Percentiles rank a stretch among this genome's conserved stretches.
Evolutionary conservation across 2,797 vertebrate genomes (phyloP).

Genomic region (Artibeus jamaicensis): DNA sequence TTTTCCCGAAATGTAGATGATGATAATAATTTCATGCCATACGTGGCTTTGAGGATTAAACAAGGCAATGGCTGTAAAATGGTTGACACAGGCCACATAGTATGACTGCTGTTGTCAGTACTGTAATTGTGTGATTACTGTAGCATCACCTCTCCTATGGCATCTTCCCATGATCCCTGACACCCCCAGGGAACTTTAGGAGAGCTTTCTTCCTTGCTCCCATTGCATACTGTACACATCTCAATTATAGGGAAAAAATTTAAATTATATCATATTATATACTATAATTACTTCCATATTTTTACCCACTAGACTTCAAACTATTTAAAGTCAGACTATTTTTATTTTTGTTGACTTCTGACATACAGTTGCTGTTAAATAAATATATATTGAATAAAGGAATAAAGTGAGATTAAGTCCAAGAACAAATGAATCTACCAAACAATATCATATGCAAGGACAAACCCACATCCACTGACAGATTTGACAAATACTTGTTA

Average conservation of each 20-base stretch:
- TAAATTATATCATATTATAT: neutral
- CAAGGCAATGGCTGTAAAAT: neutral
- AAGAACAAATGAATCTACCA: constrained; percentile 7
- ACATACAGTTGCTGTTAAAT: neutral
- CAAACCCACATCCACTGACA: neutral
- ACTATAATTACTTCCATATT: neutral
- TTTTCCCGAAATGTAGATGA: neutral
- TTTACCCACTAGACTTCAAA: neutral
- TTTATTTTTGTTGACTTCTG: neutral
- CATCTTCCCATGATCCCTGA: neutral
- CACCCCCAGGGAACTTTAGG: neutral
- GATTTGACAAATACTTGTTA: constrained; percentile 5
- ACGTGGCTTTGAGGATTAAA: neutral
- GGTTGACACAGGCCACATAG: neutral
- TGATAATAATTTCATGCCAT: neutral
- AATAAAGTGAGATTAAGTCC: neutral
- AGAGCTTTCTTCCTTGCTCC: neutral
- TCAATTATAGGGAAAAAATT: neutral
- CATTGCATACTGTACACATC: neutral
- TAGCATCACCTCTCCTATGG: too few relatives aligned
- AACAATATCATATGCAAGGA: neutral
- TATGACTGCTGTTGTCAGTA: too few relatives aligned
- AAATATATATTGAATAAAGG: neutral
- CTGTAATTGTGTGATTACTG: neutral
- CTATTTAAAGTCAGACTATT: neutral